phyloP scores from a whole-genome alignment of 1,140 invertebrate species.

The Araneus ventricosus region DNA sequence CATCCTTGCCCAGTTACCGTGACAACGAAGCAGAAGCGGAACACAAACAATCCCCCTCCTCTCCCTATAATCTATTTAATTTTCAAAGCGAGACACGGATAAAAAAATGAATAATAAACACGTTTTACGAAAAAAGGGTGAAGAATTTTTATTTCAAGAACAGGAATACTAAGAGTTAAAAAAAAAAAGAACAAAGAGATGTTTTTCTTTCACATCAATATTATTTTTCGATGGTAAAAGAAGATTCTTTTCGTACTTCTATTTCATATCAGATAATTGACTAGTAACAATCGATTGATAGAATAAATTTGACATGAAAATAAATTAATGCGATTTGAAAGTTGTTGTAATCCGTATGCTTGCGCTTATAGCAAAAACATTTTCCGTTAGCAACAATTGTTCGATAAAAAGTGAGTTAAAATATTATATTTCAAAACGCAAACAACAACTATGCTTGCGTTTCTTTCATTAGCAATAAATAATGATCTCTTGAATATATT shows the following conservation, averaged over 20 bases:
- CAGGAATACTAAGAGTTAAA: background rate
- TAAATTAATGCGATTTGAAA: too few species aligned
- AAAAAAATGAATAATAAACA: background rate
- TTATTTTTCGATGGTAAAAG: background rate
- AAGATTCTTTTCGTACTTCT: background rate
- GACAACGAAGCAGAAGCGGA: constrained; percentile 52
- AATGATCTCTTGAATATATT: too few species aligned
- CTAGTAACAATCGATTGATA: background rate
- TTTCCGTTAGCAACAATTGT: too few species aligned
- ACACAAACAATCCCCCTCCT: constrained; percentile 51
- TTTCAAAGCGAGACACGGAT: background rate
- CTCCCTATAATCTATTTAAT: background rate
- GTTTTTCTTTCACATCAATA: background rate
- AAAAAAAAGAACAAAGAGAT: background rate
- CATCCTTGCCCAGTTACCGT: constrained; percentile 41
- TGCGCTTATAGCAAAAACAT: too few species aligned
- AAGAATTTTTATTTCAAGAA: background rate
- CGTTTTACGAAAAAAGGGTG: background rate
- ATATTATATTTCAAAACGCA: too few species aligned
- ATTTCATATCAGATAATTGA: background rate
- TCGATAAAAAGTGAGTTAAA: too few species aligned
- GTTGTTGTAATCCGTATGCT: too few species aligned
- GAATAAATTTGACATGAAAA: too few species aligned
- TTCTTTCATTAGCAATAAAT: too few species aligned
- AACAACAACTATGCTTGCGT: too few species aligned